phyloP scores from a whole-genome alignment of 1,140 invertebrate genomes.

The Muscidifurax raptorellus region DNA sequence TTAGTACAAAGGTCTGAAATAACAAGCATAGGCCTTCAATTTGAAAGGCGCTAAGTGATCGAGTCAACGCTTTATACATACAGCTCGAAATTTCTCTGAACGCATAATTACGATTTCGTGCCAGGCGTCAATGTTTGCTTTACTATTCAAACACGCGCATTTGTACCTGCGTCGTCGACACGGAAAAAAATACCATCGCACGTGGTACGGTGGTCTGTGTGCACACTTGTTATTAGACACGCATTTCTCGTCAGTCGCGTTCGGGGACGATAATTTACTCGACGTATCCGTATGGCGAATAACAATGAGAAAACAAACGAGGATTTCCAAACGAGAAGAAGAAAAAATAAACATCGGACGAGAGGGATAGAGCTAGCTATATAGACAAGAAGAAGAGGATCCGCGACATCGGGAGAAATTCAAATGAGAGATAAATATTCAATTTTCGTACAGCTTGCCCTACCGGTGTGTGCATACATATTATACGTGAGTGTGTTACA shows the following conservation, averaged over 20 bases:
- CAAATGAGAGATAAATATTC: slow-evolving; percentile 45
- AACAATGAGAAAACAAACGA: slow-evolving; percentile 12
- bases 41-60: slow-evolving; percentile 15
- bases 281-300: not conserved
- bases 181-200: not conserved
- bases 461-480: not conserved
- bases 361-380: not conserved
- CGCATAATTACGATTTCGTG: slow-evolving; percentile 63
- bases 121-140: slow-evolving; percentile 42
- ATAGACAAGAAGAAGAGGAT: not conserved
- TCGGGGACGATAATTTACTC: not conserved
- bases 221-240: not conserved
- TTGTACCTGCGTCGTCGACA: slow-evolving; percentile 20
- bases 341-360: not conserved
- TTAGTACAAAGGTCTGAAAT: not conserved
- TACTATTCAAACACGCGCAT: slow-evolving; percentile 39
- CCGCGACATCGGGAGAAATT: slow-evolving; percentile 18
- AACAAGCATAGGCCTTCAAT: not conserved
- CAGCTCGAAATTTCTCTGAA: slow-evolving; percentile 55
- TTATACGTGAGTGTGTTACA: slow-evolving; percentile 3
- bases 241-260: not conserved
- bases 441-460: slow-evolving; percentile 14
- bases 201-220: not conserved
- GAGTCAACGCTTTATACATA: not conserved
- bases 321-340: not conserved